Evolutionary conservation across 1,140 invertebrate genomes (phyloP).

Genomic region (Prorops nasuta): DNA sequence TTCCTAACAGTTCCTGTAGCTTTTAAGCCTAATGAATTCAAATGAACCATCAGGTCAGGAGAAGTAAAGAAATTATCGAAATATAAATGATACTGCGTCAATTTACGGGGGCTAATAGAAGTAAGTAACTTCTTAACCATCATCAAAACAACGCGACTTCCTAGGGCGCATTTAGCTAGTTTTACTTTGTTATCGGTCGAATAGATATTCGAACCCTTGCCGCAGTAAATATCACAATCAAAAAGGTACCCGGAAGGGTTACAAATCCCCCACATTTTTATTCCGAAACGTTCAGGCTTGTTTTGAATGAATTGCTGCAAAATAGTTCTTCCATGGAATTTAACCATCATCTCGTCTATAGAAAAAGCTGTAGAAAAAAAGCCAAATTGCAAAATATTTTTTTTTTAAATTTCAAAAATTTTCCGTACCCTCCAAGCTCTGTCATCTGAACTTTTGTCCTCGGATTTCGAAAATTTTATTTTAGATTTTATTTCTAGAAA

Average conservation of each 20-base stretch:
- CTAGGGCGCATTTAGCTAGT: background rate
- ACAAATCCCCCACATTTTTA: constrained; percentile 9
- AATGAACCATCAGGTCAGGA: constrained; percentile 11
- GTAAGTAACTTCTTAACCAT: background rate
- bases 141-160: background rate
- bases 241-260: constrained; percentile 7
- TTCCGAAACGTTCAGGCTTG: constrained; percentile 13
- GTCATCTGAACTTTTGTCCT: constrained; percentile 5
- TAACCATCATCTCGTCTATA: no score
- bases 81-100: constrained; percentile 5
- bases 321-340: no score
- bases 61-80: no score
- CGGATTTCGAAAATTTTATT: constrained; percentile 7
- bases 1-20: constrained; percentile 5
- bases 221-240: constrained; percentile 9
- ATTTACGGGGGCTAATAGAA: background rate
- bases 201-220: background rate
- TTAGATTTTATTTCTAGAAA: constrained; percentile 13
- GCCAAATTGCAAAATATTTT: constrained; percentile 11
- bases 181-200: background rate
- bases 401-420: constrained; percentile 11
- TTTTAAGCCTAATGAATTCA: background rate
- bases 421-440: no score
- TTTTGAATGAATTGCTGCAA: constrained; percentile 13
- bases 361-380: no score